Conservation (phyloP, 2,113 vertebrate genomes). For the Anolis carolinensis region DNA sequence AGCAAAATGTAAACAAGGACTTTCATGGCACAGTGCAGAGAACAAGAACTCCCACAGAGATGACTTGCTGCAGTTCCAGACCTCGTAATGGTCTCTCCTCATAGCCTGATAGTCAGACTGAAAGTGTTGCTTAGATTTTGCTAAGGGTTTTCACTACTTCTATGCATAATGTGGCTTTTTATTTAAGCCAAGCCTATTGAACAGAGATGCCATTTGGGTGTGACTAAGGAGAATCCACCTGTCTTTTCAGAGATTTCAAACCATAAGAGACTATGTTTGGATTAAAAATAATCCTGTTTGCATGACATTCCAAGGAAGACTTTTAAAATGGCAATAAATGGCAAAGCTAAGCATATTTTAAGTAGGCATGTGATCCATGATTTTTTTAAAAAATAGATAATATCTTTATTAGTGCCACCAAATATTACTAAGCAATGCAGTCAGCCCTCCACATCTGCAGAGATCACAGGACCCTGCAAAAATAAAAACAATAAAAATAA, state of each 20-base stretch:
- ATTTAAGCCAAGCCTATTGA: not conserved
- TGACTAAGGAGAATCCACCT: not conserved
- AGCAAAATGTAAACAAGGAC: conserved; percentile 72
- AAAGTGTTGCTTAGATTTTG: conserved; percentile 42
- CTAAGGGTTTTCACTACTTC: not conserved
- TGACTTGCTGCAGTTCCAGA: conserved; percentile 42
- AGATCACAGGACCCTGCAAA: too few relatives aligned
- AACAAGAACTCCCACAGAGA: conserved; percentile 35
- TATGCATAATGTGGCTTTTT: conserved; percentile 17
- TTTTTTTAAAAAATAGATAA: too few relatives aligned
- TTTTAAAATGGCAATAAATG: too few relatives aligned
- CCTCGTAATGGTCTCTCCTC: conserved; percentile 42
- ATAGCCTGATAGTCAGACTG: conserved; percentile 12
- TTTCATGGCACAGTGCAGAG: conserved; percentile 53
- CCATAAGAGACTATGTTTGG: not conserved
- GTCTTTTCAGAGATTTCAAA: not conserved
- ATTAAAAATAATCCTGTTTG: not conserved
- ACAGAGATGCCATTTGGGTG: not conserved
- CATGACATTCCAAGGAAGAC: not conserved
- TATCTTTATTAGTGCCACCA: too few relatives aligned
- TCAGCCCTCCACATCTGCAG: too few relatives aligned
- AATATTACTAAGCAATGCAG: too few relatives aligned
- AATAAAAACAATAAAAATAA: too few relatives aligned
- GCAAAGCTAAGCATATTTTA: too few relatives aligned
- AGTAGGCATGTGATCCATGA: too few relatives aligned